Base-by-base conservation (phyloP, 2,888 invertebrate species). In the Agelastica alni region DNA sequence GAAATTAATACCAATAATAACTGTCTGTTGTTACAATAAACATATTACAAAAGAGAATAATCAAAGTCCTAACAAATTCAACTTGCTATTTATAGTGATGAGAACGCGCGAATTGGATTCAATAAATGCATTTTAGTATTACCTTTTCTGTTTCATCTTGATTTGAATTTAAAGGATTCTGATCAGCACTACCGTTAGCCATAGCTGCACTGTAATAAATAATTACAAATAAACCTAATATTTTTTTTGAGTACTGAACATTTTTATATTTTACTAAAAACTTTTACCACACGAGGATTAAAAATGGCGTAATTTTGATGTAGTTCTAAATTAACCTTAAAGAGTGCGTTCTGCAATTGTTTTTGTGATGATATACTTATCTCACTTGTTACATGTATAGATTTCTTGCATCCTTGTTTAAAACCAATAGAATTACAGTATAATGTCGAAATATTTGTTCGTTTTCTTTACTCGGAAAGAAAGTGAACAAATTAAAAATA, bases 201-300 rank as follows among this genome's bases (percentile, higher is more conserved):
- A 76, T 76, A 63, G 68, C 72, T 69, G 59, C 65, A 68, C 67
- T 62, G 58, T 52, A 60, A 59, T 66, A 62, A 64, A 58, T 57
- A 63, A 66, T 64, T 62, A 66, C 55, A 63, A 57, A 64, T 58
- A 66, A 64, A 66, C 62, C 66, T 62, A 64, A 63, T 61, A 59
- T 61, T 62, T 60, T 64, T 61, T 62, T 62, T 66, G 47, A 56
- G 47, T 61, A 70, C 64, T 70, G 69, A 71, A 72, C 75, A 74
- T 75, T 71, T 73, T 62, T 55, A 56, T 67, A 70, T 74, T 75
- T 71, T 73, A 61, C 53, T 60, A 68, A 70, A 70, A 73, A 72
- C 73, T 75, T 75, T 75, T 74, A 73, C 75, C 74, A 74, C 75
- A 75, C 75, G 76, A 75, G 74, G 71, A 75, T 70, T 66, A 71